phyloP scores from a whole-genome alignment of 2,113 vertebrate species.

The Nettapus auritus region DNA sequence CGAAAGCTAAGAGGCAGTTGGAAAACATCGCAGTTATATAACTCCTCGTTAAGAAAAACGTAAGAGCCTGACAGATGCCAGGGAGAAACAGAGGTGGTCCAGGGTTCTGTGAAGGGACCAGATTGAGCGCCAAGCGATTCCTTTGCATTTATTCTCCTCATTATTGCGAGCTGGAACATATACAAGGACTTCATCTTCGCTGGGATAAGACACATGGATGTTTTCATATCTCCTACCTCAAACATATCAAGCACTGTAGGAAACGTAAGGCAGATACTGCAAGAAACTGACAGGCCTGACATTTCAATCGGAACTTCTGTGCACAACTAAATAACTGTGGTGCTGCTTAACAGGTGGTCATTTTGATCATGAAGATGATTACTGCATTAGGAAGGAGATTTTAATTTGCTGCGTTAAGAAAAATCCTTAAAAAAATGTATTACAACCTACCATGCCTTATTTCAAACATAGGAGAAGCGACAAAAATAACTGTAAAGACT shows the following conservation, averaged over 20 bases:
- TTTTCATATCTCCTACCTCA: background rate
- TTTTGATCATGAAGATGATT: background rate
- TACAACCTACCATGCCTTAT: background rate
- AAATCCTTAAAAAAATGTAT: background rate
- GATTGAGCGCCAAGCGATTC: background rate
- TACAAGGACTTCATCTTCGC: background rate
- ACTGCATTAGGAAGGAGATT: background rate
- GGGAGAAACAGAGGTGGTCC: background rate
- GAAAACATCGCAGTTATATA: background rate
- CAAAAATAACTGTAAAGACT: background rate
- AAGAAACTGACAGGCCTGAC: background rate
- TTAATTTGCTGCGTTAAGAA: background rate
- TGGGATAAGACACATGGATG: background rate
- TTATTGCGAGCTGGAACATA: background rate
- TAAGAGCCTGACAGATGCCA: background rate
- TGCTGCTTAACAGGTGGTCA: background rate
- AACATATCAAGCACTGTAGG: background rate
- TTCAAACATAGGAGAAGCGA: background rate
- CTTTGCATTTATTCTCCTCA: background rate
- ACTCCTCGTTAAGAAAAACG: background rate
- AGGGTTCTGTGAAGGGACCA: background rate
- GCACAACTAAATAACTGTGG: background rate
- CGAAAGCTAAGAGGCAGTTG: background rate
- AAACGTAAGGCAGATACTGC: background rate
- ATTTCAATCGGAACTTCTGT: background rate